These are phyloP conservation scores for Carterocephalus palaemon DNA, from an alignment of 2,888 invertebrate species.

Conservation along the genomic window DNA sequence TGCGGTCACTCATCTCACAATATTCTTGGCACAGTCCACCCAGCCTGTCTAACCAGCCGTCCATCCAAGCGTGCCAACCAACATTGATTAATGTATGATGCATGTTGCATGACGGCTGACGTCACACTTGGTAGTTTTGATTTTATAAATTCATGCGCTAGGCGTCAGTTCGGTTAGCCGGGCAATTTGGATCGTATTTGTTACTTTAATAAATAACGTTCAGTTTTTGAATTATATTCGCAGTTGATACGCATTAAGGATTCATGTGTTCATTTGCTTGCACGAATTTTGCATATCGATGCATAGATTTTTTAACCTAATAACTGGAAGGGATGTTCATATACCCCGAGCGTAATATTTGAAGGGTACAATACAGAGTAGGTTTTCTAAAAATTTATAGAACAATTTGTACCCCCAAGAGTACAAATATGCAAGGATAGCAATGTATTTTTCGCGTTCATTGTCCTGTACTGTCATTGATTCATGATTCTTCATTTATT, in stretches of 20 bases:
- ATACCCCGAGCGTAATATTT: no score
- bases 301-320: slow-evolving; percentile 1
- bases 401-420: no score
- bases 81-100: slow-evolving; percentile 60
- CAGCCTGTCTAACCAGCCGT: no score
- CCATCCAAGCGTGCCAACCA: slow-evolving; percentile 15
- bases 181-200: slow-evolving; percentile 38
- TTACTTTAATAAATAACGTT: slow-evolving; percentile 18
- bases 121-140: slow-evolving; percentile 40
- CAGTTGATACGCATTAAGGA: slow-evolving; percentile 13
- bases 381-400: no score
- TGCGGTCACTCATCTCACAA: no score
- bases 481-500: no score
- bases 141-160: slow-evolving; percentile 36
- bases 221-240: slow-evolving; percentile 16
- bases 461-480: no score
- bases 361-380: no score
- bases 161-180: slow-evolving; percentile 38
- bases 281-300: slow-evolving; percentile 4
- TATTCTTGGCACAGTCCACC: no score
- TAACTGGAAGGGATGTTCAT: no score
- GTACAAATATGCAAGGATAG: no score
- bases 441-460: no score
- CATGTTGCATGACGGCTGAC: slow-evolving; percentile 40
- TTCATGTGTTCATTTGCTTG: slow-evolving; percentile 20